phyloP scores from a whole-genome alignment of 2,113 vertebrate species.

The Peucedramus taeniatus region DNA sequence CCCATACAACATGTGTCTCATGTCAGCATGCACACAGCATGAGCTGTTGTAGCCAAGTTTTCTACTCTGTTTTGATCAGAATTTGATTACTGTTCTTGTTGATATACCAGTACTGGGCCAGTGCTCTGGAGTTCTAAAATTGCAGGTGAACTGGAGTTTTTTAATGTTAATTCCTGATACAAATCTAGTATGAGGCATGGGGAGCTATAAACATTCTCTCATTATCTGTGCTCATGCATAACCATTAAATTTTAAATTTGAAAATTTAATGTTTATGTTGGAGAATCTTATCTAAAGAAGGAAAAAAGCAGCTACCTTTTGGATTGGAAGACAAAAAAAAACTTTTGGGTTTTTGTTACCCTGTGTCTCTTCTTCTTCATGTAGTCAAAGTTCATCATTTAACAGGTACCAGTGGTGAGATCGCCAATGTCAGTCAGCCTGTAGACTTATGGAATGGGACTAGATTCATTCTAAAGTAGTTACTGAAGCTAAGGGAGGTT shows the following conservation, averaged over 20 bases:
- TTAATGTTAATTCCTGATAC: neutral
- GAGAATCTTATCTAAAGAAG: neutral
- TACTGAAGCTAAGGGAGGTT: neutral
- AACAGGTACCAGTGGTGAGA: neutral
- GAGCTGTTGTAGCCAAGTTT: neutral
- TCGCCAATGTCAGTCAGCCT: neutral
- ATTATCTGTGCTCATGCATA: constrained; percentile 45
- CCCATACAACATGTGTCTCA: neutral
- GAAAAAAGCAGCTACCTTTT: constrained; percentile 59
- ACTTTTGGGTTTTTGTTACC: neutral
- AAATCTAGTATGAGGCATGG: neutral
- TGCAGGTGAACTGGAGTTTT: neutral
- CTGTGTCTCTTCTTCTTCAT: neutral
- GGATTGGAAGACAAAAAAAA: neutral
- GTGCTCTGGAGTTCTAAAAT: neutral
- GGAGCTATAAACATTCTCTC: constrained; percentile 57
- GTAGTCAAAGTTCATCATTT: neutral
- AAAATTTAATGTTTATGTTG: constrained; percentile 23
- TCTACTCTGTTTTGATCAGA: neutral
- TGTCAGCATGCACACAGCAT: neutral
- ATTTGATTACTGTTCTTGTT: neutral
- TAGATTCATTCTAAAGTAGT: neutral
- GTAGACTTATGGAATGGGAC: neutral
- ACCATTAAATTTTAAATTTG: constrained; percentile 11
- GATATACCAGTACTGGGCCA: neutral